Conservation (phyloP, 1,140 invertebrate species). For the Holotrichia oblita region DNA sequence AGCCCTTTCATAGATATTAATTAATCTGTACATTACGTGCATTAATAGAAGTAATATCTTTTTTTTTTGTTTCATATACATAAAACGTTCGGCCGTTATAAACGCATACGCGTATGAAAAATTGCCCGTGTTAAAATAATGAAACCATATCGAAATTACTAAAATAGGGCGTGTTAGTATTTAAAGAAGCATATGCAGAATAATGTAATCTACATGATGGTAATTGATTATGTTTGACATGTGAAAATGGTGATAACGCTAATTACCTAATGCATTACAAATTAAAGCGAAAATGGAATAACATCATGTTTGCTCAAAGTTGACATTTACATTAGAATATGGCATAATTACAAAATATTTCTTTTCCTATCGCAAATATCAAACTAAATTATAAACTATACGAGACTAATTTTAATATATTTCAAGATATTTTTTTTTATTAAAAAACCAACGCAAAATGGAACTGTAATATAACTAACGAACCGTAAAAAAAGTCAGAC, state of each 20-base stretch:
- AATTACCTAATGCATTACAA: too few relatives aligned
- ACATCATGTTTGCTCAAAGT: too few relatives aligned
- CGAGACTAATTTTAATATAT: neutral
- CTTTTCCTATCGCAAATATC: neutral
- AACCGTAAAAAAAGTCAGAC: conserved; percentile 30
- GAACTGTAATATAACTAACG: conserved; percentile 9
- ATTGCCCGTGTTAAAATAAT: neutral
- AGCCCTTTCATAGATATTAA: conserved; percentile 27
- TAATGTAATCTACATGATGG: too few relatives aligned
- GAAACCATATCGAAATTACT: too few relatives aligned
- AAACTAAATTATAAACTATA: neutral
- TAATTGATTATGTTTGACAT: too few relatives aligned
- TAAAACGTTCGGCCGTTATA: neutral
- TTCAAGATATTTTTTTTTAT: neutral
- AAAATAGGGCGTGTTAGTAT: neutral
- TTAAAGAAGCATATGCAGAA: too few relatives aligned
- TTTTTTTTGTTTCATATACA: neutral
- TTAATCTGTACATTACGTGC: conserved; percentile 16
- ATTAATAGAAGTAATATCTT: neutral
- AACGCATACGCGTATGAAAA: neutral
- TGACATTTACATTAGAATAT: too few relatives aligned
- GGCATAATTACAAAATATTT: too few relatives aligned
- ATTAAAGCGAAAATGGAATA: too few relatives aligned
- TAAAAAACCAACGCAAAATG: neutral
- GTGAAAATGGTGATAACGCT: too few relatives aligned